A percentile compares a stretch with the other conserved stretches of the same genome.
These are phyloP conservation scores for Apis florea DNA, from an alignment of 1,140 invertebrate genomes.

Conservation along the genomic window DNA sequence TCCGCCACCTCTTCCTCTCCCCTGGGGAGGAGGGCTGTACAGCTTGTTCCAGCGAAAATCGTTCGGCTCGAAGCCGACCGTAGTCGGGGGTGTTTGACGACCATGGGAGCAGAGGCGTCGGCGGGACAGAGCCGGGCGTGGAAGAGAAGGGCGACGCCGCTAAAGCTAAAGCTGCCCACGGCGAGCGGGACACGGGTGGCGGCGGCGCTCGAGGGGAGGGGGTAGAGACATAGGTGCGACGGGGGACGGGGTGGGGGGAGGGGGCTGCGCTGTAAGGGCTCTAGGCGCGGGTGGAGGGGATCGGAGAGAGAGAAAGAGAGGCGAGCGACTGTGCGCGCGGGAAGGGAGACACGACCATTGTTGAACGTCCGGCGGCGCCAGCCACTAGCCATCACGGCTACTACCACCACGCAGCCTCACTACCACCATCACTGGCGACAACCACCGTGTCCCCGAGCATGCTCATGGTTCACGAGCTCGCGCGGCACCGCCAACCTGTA, in stretches of 20 bases:
- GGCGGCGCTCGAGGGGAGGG: background rate
- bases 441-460: conserved; percentile 48
- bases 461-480: conserved; percentile 32
- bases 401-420: conserved; percentile 52
- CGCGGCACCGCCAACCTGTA: conserved; percentile 62
- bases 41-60: conserved; percentile 34
- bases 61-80: conserved; percentile 60
- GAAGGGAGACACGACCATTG: conserved; percentile 67
- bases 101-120: conserved; percentile 65
- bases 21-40: background rate
- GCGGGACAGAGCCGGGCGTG: conserved; percentile 52
- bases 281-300: conserved; percentile 38
- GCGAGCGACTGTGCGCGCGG: background rate
- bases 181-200: conserved; percentile 5
- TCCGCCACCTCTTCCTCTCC: background rate
- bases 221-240: background rate
- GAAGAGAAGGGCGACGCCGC: conserved; percentile 56
- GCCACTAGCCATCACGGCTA: conserved; percentile 71
- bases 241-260: background rate
- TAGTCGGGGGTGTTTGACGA: conserved; percentile 73
- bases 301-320: no score
- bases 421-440: conserved; percentile 45
- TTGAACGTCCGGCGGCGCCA: conserved; percentile 76
- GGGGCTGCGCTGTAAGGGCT: conserved; percentile 22
- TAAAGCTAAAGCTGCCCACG: conserved; percentile 31